phyloP scores from a whole-genome alignment of 2,888 invertebrate species.

The Spilosoma lubricipeda region DNA sequence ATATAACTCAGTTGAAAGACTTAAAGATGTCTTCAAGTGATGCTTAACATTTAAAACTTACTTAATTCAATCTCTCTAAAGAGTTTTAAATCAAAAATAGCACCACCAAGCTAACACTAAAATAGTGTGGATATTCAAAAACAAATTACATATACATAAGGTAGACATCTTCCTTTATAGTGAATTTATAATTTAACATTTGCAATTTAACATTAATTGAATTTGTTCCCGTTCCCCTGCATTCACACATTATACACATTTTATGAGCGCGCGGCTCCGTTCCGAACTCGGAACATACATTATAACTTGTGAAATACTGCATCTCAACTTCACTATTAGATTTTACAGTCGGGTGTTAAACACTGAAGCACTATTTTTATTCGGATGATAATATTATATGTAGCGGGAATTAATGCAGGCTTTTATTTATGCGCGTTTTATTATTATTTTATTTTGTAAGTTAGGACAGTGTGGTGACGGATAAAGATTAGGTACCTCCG shows the following conservation, averaged over 20 bases:
- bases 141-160: neutral
- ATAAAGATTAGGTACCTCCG: no score
- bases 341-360: constrained; percentile 34
- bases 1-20: no score
- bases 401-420: neutral
- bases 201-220: neutral
- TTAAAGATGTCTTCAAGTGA: no score
- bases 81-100: neutral
- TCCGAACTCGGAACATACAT: constrained; percentile 44
- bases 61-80: neutral
- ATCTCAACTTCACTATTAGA: constrained; percentile 35
- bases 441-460: neutral
- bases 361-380: constrained; percentile 29
- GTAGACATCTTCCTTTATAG: neutral
- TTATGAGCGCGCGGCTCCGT: constrained; percentile 35
- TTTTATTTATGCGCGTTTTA: neutral
- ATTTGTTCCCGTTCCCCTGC: constrained; percentile 4
- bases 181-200: neutral
- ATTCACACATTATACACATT: constrained; percentile 17
- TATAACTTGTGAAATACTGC: constrained; percentile 45
- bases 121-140: neutral
- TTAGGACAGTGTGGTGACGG: no score
- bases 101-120: neutral
- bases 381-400: constrained; percentile 11
- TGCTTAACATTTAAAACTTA: no score